Conservation (phyloP, 2,888 invertebrate species). For the Aleiodes leptofemur region DNA sequence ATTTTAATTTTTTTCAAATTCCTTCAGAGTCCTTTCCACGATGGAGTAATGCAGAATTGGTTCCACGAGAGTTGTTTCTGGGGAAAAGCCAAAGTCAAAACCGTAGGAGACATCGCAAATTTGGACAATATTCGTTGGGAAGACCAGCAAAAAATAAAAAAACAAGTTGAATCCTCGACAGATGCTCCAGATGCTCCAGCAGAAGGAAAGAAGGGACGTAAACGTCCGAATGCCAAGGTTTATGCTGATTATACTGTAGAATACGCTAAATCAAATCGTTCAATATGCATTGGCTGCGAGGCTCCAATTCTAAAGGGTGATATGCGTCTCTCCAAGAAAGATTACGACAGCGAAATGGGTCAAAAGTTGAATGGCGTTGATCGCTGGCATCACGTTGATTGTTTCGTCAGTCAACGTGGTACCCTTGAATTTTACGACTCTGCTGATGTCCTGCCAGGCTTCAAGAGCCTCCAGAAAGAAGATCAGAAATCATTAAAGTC, state of each 20-base stretch:
- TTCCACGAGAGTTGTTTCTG: conserved; percentile 85
- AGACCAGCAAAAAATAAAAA: conserved; percentile 89
- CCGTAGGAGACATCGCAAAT: conserved; percentile 86
- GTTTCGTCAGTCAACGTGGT: conserved; percentile 87
- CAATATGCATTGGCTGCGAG: conserved; percentile 89
- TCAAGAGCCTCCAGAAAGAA: conserved; percentile 81
- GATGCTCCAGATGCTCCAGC: conserved; percentile 70
- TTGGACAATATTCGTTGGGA: conserved; percentile 87
- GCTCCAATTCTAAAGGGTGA: conserved; percentile 86
- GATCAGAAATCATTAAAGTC: conserved; percentile 82
- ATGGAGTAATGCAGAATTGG: conserved; percentile 93
- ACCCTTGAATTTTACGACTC: conserved; percentile 85
- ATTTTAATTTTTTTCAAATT: not conserved
- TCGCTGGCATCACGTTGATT: conserved; percentile 94
- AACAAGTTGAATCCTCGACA: conserved; percentile 79
- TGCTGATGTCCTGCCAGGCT: conserved; percentile 88
- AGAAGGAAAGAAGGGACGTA: conserved; percentile 77
- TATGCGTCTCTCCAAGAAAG: conserved; percentile 86
- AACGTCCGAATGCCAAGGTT: conserved; percentile 75
- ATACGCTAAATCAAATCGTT: conserved; percentile 90
- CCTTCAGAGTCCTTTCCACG: conserved; percentile 87
- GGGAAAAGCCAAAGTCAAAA: conserved; percentile 84
- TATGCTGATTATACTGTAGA: conserved; percentile 86
- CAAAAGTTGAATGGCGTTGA: conserved; percentile 89
- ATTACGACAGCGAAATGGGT: conserved; percentile 88